These are phyloP conservation scores for Trissoscelio sp. DNA, from an alignment of 2,888 invertebrate genomes.

Conservation along the genomic window DNA sequence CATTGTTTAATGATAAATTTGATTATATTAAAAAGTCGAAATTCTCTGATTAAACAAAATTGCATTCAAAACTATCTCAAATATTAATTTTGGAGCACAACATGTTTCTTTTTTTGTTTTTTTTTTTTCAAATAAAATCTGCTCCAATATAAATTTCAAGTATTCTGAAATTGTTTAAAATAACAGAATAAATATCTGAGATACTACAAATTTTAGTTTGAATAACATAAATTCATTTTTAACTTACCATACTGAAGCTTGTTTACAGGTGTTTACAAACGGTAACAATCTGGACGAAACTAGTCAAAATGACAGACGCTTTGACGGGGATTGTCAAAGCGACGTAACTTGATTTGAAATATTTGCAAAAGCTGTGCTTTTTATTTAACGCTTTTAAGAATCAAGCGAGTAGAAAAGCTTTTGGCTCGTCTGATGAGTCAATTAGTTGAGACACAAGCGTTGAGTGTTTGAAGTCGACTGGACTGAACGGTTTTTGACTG, in stretches of 20 bases:
- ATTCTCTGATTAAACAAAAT: too few relatives aligned
- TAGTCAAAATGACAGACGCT: conserved; percentile 42
- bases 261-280: conserved; percentile 40
- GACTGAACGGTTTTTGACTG: conserved; percentile 34
- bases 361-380: background rate
- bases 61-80: too few relatives aligned
- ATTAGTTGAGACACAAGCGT: background rate
- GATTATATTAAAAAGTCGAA: too few relatives aligned
- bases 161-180: too few relatives aligned
- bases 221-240: background rate
- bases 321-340: conserved; percentile 41
- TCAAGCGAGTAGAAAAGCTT: background rate
- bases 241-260: conserved; percentile 50
- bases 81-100: background rate
- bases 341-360: background rate
- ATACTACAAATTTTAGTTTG: background rate
- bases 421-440: background rate
- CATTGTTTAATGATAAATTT: too few relatives aligned
- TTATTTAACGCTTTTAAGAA: background rate
- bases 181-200: background rate
- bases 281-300: conserved; percentile 23
- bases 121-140: background rate
- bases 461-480: background rate
- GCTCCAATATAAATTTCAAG: background rate
- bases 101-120: too few relatives aligned